These are phyloP conservation scores for Drosophila athabasca DNA, from an alignment of 1,140 invertebrate genomes.

Conservation along the genomic window DNA sequence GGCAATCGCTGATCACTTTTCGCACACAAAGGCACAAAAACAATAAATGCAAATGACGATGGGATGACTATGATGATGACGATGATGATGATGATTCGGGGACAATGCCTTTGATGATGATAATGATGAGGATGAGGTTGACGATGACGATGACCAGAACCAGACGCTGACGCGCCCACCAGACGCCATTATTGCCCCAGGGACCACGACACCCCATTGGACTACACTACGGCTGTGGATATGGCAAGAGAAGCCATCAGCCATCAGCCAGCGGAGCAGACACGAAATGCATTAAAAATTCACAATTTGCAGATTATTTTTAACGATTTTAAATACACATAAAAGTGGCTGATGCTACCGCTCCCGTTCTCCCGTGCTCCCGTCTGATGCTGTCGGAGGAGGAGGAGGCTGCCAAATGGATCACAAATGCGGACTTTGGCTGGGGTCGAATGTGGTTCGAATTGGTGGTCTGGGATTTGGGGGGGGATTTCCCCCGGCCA, in stretches of 20 bases:
- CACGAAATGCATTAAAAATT: slow-evolving; percentile 77
- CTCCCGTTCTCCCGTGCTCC: not conserved
- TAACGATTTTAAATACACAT: slow-evolving; percentile 82
- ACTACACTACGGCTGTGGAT: slow-evolving; percentile 17
- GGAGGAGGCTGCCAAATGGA: slow-evolving; percentile 68
- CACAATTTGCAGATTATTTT: slow-evolving; percentile 82
- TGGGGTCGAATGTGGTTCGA: slow-evolving; percentile 8
- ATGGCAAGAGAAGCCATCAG: slow-evolving; percentile 18
- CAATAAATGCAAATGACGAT: slow-evolving; percentile 79
- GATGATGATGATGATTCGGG: slow-evolving; percentile 41
- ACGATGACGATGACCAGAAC: slow-evolving; percentile 35
- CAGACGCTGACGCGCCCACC: slow-evolving; percentile 58
- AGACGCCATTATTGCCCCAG: slow-evolving; percentile 63
- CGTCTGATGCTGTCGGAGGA: slow-evolving; percentile 37
- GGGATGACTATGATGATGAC: slow-evolving; percentile 36
- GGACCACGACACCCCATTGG: slow-evolving; percentile 34
- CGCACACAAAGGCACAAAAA: slow-evolving; percentile 77
- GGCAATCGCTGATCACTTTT: slow-evolving; percentile 80
- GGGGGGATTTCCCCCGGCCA: not conserved
- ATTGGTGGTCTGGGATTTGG: not conserved
- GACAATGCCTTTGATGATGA: slow-evolving; percentile 33
- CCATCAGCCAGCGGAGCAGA: slow-evolving; percentile 43
- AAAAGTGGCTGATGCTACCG: slow-evolving; percentile 32
- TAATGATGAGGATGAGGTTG: slow-evolving; percentile 36
- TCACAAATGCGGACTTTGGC: slow-evolving; percentile 50